Evolutionary conservation across 2,888 invertebrate genomes (phyloP).

Genomic region (Drosophila siamana): DNA sequence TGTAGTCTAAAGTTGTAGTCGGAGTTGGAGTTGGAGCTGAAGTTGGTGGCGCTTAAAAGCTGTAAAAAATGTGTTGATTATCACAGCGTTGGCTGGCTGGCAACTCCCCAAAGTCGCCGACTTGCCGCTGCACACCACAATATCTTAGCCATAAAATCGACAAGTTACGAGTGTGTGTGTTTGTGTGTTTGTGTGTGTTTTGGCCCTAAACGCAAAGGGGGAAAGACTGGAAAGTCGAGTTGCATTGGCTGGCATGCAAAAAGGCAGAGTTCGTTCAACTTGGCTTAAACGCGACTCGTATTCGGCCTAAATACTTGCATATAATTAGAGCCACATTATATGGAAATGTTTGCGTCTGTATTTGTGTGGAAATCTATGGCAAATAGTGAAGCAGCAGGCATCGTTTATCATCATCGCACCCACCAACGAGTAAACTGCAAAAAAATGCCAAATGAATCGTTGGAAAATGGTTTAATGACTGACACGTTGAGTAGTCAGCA

Average conservation of each 20-base stretch:
- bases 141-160: constrained; percentile 63
- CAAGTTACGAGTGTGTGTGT: constrained; percentile 48
- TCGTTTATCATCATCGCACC: constrained; percentile 24
- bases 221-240: neutral
- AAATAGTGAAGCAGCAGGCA: neutral
- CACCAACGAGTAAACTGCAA: neutral
- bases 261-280: constrained; percentile 71
- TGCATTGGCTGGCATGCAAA: constrained; percentile 57
- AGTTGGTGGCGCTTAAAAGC: constrained; percentile 41
- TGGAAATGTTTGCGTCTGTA: constrained; percentile 30
- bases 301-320: constrained; percentile 48
- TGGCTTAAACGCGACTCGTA: constrained; percentile 18
- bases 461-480: constrained; percentile 43
- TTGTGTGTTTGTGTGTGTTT: neutral
- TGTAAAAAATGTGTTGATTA: constrained; percentile 69
- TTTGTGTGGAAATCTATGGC: constrained; percentile 2
- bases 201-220: constrained; percentile 37
- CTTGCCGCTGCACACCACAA: constrained; percentile 23
- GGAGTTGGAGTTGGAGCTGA: constrained; percentile 5
- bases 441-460: constrained; percentile 27
- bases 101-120: constrained; percentile 18
- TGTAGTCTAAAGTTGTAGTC: too few species aligned
- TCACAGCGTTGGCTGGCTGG: constrained; percentile 20
- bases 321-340: constrained; percentile 49
- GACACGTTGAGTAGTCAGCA: constrained; percentile 13